A percentile compares a stretch with the other conserved stretches of the same genome.
Conservation (phyloP, 2,888 invertebrate species). For the Drosophila ustulata region DNA sequence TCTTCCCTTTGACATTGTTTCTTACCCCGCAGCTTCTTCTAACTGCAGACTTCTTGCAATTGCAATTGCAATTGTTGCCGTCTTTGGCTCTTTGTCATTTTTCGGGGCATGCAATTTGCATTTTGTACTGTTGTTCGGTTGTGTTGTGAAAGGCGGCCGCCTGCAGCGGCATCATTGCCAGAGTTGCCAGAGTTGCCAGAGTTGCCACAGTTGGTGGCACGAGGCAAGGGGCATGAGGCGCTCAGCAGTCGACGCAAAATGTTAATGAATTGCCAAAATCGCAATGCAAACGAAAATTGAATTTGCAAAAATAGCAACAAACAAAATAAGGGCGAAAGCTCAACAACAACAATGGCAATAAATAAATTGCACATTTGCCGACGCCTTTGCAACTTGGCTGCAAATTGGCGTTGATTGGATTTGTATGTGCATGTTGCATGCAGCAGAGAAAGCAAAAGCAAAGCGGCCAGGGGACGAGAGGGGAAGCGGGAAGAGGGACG, state of each 20-base stretch:
- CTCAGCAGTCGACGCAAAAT: conserved; percentile 45
- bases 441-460: neutral
- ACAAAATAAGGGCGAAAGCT: neutral
- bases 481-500: neutral
- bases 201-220: no score
- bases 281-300: conserved; percentile 70
- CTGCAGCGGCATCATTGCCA: conserved; percentile 41
- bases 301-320: conserved; percentile 72
- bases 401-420: conserved; percentile 76
- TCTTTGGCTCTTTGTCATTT: conserved; percentile 6
- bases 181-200: neutral
- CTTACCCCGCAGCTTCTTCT: neutral
- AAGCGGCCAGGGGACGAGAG: neutral
- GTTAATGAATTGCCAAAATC: conserved; percentile 76
- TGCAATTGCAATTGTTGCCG: no score
- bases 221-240: neutral
- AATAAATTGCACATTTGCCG: conserved; percentile 71
- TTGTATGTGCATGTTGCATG: conserved; percentile 50
- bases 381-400: conserved; percentile 59
- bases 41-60: neutral
- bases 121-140: conserved; percentile 31
- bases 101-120: conserved; percentile 55
- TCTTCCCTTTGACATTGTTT: neutral
- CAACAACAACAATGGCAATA: conserved; percentile 46
- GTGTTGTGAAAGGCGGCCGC: conserved; percentile 15